Base-by-base conservation (phyloP, 1,140 invertebrate species). In the Anoplolepis gracilipes region DNA sequence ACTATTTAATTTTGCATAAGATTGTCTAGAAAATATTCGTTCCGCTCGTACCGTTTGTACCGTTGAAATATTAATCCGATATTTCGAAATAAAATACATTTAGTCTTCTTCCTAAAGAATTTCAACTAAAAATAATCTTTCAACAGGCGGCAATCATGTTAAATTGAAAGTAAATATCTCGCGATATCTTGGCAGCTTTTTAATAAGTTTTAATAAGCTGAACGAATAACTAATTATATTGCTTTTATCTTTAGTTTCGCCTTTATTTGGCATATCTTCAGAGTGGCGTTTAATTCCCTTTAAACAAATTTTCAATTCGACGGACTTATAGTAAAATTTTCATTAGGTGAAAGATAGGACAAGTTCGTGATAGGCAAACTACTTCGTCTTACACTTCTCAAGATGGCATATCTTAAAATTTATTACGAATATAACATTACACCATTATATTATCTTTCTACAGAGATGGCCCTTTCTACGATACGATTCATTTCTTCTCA, bases 151-250 rank as follows among this genome's bases (percentile, higher is more conserved):
- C 55, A 25, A 13, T 39, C 13, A 28, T 46, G 19, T 72, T 33
- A 67, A 82, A 82, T 72, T 73, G 70, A 73, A 73, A 82, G 53
- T 57, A 81, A 70, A 53, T 46, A 82, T 82, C 67, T 82, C 67
- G 42, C n/a, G 36, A 79, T 82, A 28, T 46, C 53, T 81, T 57
- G 65, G 25, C 77, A 79, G 65, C 65, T 82, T 82, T 67, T 82
- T 72, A 82, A 73, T 55, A 73, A 82, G 53, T 82, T 82, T 82
- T 73, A 82, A 82, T 82, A 82, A 72, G 78, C 53, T 61, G 19
- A 28, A 57, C 36, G 67, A 42, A 11, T 33, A 73, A 67, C 78
- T 82, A 82, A 82, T 82, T 82, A 73, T 73, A 82, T 82, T 82
- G 72, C 46, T 42, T 79, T 65, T 67, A 79, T 28, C 19, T 72